Conservation (phyloP, 35 echinoderm and acorn worm species). For the Patiria miniata region DNA sequence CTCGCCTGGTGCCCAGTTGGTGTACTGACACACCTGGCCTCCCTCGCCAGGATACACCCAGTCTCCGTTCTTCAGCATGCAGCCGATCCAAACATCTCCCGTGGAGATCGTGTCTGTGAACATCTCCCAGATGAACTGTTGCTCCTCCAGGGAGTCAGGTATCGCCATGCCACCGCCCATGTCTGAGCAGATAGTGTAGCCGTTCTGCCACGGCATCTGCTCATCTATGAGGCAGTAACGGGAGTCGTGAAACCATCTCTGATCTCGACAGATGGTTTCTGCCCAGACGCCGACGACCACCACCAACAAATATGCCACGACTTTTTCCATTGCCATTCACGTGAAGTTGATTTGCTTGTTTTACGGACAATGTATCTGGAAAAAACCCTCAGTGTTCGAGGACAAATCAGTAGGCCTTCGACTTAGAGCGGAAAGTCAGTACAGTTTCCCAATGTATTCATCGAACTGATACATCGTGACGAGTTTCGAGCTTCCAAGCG, state of each 20-base stretch:
- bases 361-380: too few species aligned
- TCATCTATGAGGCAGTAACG: not conserved
- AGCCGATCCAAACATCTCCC: not conserved
- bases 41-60: not conserved
- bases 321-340: too few species aligned
- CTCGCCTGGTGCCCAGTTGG: not conserved
- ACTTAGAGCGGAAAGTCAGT: too few species aligned
- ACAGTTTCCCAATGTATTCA: too few species aligned
- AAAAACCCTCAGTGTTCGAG: too few species aligned
- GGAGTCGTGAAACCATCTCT: not conserved
- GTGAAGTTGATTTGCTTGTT: too few species aligned
- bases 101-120: not conserved
- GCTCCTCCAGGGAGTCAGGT: not conserved
- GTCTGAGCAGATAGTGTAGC: not conserved
- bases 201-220: not conserved
- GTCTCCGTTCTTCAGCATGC: not conserved
- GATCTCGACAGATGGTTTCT: too few species aligned
- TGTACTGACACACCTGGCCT: not conserved
- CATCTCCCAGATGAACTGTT: slow-evolving; percentile 4
- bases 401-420: too few species aligned
- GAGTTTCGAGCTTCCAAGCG: too few species aligned
- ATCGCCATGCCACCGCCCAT: not conserved
- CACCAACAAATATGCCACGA: too few species aligned
- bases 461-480: too few species aligned
- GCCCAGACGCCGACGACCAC: too few species aligned